Evolutionary conservation across 2,888 invertebrate species (phyloP), one percentile per base, ranked within the genome.

Genomic region (Rhagonycha lutea): DNA sequence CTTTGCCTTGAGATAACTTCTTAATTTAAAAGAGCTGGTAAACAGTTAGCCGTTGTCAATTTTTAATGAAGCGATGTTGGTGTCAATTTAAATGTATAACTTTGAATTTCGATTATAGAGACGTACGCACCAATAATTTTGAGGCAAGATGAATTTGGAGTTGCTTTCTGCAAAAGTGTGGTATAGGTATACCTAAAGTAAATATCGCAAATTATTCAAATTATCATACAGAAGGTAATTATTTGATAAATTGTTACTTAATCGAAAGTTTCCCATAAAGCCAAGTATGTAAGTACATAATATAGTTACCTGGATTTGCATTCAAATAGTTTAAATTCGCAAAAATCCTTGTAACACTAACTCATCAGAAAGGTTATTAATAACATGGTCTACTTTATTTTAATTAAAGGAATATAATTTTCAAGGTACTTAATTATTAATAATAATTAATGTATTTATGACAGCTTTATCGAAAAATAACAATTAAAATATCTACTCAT

Each of bases 401-500:
- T 47, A 47, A 47, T 47, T 47, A 47, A 47, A 47, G 24, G n/a
- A 65, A 24, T 24, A 65, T 24, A 65, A 24, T 65, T 18, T 65
- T 65, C 63, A 65, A 70, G 60, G 23, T 12, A 68, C 14, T 67
- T 67, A 72, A 67, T 67, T 24, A 62, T 4, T 26, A 26, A 65
- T 26, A 26, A 65, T 28, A 63, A 67, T 32, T 72, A 60, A 61
- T 68, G 10, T 29, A 32, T 28, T 7, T 29, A 29, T 18, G 12
- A n/a, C 12, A 24, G 14, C 4, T 32, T n/a, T 10, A 72, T 12
- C 47, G 18, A 12, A 62, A 28, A 68, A 29, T 61, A 29, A 68
- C 61, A 68, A 72, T 61, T 28, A 71, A 61, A 70, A 23, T 70
- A 14, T 29, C 28, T 12, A 12, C 68, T 72, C 72, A 68, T 72